Conservation (phyloP, 2,113 vertebrate species). For the Carassius gibelio region DNA sequence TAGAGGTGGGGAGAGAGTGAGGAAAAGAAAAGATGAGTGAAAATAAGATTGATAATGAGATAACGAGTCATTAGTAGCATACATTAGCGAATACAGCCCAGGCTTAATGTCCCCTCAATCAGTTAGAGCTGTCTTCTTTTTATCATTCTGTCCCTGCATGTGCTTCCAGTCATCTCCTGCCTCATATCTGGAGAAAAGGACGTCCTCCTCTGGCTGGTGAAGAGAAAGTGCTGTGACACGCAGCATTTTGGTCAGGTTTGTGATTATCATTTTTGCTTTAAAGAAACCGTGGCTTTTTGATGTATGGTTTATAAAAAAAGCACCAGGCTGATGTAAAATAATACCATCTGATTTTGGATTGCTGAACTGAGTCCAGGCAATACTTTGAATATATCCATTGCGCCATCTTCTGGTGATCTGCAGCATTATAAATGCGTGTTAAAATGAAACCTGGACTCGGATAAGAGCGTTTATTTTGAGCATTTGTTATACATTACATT, state of each 20-base stretch:
- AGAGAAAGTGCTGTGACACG: neutral
- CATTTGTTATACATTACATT: neutral
- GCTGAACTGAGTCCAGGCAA: neutral
- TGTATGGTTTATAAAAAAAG: neutral
- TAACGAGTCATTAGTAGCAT: slow-evolving; percentile 61
- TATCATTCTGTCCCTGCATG: slow-evolving; percentile 29
- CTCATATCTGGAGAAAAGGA: slow-evolving; percentile 71
- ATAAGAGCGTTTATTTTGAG: neutral
- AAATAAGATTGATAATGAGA: slow-evolving; percentile 61
- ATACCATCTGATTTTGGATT: slow-evolving; percentile 1
- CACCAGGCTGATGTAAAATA: neutral
- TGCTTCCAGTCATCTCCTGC: slow-evolving; percentile 13
- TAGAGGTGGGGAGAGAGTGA: slow-evolving; percentile 34
- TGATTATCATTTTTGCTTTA: neutral
- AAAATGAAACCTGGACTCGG: neutral
- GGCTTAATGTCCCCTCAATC: slow-evolving; percentile 59
- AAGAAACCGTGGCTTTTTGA: slow-evolving; percentile 7
- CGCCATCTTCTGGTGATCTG: slow-evolving; percentile 52
- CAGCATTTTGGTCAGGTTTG: neutral
- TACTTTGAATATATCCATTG: slow-evolving; percentile 20
- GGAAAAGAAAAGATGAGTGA: slow-evolving; percentile 50
- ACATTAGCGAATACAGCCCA: slow-evolving; percentile 57
- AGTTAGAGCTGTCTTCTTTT: slow-evolving; percentile 41
- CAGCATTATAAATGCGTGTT: neutral
- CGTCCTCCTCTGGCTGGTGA: neutral